Conservation (phyloP, 2,113 vertebrate species). For the Hydropotes inermis region DNA sequence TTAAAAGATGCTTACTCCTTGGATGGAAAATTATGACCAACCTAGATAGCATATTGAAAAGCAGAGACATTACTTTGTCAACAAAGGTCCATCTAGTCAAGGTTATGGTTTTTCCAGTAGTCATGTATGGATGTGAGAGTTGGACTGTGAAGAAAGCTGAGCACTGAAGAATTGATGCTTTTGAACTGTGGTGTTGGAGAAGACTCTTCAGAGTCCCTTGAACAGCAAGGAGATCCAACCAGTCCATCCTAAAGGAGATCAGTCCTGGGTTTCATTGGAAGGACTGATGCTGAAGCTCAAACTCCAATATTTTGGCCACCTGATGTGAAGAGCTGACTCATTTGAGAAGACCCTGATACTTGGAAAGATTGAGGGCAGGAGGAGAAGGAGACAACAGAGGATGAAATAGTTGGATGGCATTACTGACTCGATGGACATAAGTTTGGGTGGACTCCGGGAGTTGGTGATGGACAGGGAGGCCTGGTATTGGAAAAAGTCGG, state of each 20-base stretch:
- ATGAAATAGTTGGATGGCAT: neutral
- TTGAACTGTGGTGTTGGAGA: neutral
- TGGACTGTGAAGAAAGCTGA: neutral
- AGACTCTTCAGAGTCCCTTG: neutral
- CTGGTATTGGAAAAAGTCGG: fast-evolving
- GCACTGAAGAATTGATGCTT: fast-evolving
- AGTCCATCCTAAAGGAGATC: no score
- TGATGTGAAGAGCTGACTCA: neutral
- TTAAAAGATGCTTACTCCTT: neutral
- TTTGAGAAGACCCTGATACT: neutral
- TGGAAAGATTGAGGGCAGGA: neutral
- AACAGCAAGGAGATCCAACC: neutral
- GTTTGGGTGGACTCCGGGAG: fast-evolving
- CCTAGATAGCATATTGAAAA: neutral
- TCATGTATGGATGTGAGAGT: neutral
- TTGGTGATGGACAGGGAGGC: neutral
- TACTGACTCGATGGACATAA: neutral
- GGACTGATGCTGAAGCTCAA: neutral
- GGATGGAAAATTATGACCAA: neutral
- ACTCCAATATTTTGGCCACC: neutral
- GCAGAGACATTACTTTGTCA: neutral
- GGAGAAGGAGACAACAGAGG: fast-evolving
- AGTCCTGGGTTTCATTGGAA: neutral
- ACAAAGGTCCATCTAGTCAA: neutral
- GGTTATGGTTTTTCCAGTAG: neutral